Evolutionary conservation across 2,797 vertebrate genomes (phyloP).

Genomic region (Halcyon chelicuti): DNA sequence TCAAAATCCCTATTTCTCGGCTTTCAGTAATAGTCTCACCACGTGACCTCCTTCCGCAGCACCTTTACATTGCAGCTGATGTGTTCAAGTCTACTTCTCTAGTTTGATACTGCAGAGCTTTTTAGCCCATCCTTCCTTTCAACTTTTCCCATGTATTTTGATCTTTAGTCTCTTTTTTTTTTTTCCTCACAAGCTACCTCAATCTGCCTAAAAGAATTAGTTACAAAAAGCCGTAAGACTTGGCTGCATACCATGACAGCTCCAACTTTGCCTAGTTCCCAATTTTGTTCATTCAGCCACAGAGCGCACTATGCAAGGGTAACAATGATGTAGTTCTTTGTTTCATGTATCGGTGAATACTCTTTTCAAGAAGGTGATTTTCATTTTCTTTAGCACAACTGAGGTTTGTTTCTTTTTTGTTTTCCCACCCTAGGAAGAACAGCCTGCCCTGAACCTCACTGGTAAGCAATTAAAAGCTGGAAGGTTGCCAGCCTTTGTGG

Average conservation of each 20-base stretch:
- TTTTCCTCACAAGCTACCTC: neutral
- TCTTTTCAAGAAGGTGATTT: conserved; percentile 12
- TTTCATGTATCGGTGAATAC: neutral
- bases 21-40: neutral
- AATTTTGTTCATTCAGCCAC: neutral
- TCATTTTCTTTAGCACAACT: conserved; percentile 21
- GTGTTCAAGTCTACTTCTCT: neutral
- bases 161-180: neutral
- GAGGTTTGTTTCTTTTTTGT: conserved; percentile 1
- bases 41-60: neutral
- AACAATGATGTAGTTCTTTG: neutral
- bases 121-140: neutral
- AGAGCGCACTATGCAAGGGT: neutral
- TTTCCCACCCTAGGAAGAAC: conserved; percentile 35
- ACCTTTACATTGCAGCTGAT: neutral
- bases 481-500: conserved; percentile 50
- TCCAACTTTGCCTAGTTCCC: neutral
- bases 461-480: conserved; percentile 66
- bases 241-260: neutral
- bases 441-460: conserved; percentile 23
- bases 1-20: neutral
- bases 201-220: neutral
- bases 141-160: neutral
- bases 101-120: neutral
- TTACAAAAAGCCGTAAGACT: neutral